phyloP scores from a whole-genome alignment of 1,140 invertebrate genomes.

The Brachionus asplanchnoidis region DNA sequence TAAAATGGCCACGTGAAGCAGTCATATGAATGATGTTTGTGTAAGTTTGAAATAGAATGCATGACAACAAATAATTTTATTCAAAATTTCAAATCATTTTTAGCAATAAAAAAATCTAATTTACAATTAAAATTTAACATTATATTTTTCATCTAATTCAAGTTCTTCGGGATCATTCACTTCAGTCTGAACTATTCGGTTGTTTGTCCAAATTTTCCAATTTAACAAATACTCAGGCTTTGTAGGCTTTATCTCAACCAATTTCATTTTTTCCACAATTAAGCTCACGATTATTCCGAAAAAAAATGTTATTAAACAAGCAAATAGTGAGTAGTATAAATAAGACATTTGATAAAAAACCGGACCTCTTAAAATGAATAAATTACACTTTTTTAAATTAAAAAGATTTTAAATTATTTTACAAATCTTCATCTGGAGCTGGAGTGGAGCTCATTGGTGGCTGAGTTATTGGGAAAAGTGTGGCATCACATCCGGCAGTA shows the following conservation, averaged over 20 bases:
- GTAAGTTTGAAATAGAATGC: neutral
- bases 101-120: neutral
- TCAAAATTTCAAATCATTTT: neutral
- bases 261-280: slow-evolving; percentile 2
- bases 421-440: neutral
- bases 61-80: neutral
- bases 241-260: neutral
- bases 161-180: neutral
- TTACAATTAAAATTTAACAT: neutral
- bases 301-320: neutral
- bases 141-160: neutral
- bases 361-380: neutral
- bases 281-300: neutral
- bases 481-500: neutral
- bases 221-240: neutral
- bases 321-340: slow-evolving; percentile 12
- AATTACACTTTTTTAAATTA: neutral
- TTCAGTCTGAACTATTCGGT: neutral
- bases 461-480: neutral
- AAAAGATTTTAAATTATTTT: neutral
- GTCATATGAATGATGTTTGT: neutral
- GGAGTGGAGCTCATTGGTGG: neutral
- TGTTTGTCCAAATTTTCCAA: neutral
- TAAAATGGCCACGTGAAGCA: slow-evolving; percentile 34
- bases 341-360: slow-evolving; percentile 29